Percentiles rank a stretch among this genome's conserved stretches.
phyloP scores from a whole-genome alignment of 2,113 vertebrate genomes.

The Tamias sibiricus region DNA sequence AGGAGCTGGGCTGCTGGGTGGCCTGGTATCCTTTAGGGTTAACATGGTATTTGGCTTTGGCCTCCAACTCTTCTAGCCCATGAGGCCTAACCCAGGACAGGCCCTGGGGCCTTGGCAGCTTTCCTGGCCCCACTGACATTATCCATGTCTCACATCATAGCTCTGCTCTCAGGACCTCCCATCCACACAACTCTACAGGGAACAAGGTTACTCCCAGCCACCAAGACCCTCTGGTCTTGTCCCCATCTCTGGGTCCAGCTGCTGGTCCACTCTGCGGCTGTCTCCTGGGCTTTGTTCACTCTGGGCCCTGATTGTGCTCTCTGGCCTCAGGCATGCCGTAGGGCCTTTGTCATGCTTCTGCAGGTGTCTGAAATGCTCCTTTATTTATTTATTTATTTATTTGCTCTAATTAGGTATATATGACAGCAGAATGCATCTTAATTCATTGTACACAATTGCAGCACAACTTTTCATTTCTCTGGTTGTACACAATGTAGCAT shows the following conservation, averaged over 20 bases:
- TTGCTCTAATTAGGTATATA: no score
- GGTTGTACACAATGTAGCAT: no score
- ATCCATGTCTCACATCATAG: not conserved
- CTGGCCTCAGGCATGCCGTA: not conserved
- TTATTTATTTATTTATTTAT: not conserved
- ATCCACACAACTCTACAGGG: not conserved
- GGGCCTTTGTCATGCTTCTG: not conserved
- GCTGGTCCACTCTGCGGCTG: not conserved
- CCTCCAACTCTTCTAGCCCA: not conserved
- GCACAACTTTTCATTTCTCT: no score
- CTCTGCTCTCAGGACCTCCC: not conserved
- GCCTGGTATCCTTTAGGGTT: not conserved
- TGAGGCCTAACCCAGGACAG: fast-evolving
- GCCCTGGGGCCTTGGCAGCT: not conserved
- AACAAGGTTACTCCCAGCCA: not conserved
- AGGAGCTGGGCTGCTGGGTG: not conserved
- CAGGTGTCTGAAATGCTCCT: not conserved
- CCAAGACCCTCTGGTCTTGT: not conserved
- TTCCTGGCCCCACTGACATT: no score
- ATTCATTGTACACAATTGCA: no score
- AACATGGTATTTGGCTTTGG: not conserved
- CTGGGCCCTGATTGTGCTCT: not conserved
- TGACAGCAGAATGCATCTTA: no score
- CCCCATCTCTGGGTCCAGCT: not conserved
- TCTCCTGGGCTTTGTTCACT: not conserved